Percentiles rank a stretch among this genome's conserved stretches.
Conservation (phyloP, 2,797 vertebrate species). For the Acanthopagrus latus region DNA sequence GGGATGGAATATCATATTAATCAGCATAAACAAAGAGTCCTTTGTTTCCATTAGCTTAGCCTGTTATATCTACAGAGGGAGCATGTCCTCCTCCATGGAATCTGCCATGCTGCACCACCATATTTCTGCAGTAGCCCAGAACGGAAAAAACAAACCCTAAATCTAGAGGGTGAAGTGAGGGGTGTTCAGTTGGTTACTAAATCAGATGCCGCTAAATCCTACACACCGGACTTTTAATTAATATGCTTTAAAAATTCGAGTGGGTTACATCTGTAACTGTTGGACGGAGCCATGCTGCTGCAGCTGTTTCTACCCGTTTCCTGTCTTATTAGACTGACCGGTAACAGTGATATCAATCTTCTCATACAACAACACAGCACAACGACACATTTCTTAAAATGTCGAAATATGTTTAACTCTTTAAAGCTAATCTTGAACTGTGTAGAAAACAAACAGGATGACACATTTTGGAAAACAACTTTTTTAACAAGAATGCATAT, state of each 20-base stretch:
- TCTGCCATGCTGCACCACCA: too few relatives aligned
- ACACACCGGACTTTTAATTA: not conserved
- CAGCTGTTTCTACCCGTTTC: not conserved
- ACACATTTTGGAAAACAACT: not conserved
- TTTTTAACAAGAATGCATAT: constrained; percentile 12
- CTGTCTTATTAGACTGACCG: not conserved
- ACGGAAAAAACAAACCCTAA: too few relatives aligned
- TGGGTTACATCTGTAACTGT: not conserved
- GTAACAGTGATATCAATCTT: not conserved
- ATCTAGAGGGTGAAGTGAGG: too few relatives aligned
- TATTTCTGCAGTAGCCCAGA: too few relatives aligned
- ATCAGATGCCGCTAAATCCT: too few relatives aligned
- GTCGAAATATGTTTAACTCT: not conserved
- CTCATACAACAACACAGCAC: not conserved
- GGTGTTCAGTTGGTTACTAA: too few relatives aligned
- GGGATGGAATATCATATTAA: too few relatives aligned
- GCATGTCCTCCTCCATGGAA: too few relatives aligned
- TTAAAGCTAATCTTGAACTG: not conserved
- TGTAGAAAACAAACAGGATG: not conserved
- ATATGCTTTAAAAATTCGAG: not conserved
- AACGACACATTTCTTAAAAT: not conserved
- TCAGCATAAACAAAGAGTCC: too few relatives aligned
- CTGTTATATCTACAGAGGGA: too few relatives aligned
- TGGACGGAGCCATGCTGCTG: not conserved
- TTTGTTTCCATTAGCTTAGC: too few relatives aligned